phyloP scores from a whole-genome alignment of 2,888 invertebrate genomes.

The Apotomis turbidana region DNA sequence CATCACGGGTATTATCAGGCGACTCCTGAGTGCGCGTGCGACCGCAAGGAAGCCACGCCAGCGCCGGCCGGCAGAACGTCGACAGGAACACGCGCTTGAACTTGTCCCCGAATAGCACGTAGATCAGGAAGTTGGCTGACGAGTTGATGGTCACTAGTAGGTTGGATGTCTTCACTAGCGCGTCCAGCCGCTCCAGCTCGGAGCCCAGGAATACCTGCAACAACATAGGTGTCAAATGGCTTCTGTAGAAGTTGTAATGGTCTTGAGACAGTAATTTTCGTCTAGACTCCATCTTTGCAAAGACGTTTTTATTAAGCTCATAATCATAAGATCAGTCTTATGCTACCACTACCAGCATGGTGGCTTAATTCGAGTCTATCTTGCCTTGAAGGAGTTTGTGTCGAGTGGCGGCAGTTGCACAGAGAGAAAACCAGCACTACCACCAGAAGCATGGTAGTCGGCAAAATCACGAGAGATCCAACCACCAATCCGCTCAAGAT shows the following conservation, averaged over 20 bases:
- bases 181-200: constrained; percentile 78
- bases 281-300: too few relatives aligned
- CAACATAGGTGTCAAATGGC: too few relatives aligned
- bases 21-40: constrained; percentile 82
- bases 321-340: too few relatives aligned
- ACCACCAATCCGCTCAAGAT: too few relatives aligned
- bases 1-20: constrained; percentile 88
- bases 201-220: constrained; percentile 88
- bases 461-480: constrained; percentile 87
- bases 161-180: constrained; percentile 92
- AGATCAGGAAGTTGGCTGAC: constrained; percentile 98
- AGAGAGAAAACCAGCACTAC: constrained; percentile 93
- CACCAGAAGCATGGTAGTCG: constrained; percentile 70
- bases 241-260: too few relatives aligned
- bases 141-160: constrained; percentile 98
- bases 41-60: constrained; percentile 66
- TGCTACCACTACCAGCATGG: too few relatives aligned
- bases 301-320: too few relatives aligned
- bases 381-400: constrained; percentile 92
- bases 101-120: constrained; percentile 98
- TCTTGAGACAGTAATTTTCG: too few relatives aligned
- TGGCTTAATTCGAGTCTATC: too few relatives aligned
- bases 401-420: constrained; percentile 95
- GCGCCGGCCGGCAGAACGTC: constrained; percentile 87
- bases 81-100: constrained; percentile 94